Conservation (phyloP, 2,888 invertebrate species). For the Eumerus sabulonum region DNA sequence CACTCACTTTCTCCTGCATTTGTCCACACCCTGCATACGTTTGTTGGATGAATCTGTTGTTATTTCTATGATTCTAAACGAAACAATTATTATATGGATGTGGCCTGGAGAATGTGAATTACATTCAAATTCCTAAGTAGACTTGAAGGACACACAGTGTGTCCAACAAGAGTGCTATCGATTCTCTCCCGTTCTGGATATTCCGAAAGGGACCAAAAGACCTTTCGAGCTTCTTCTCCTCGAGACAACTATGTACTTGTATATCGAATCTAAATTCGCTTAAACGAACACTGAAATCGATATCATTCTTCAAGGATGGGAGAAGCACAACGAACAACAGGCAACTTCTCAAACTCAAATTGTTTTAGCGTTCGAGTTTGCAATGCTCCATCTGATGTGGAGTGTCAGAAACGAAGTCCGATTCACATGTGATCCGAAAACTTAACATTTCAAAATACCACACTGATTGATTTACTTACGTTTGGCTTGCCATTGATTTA, state of each 20-base stretch:
- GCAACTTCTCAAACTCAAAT: not conserved
- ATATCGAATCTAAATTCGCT: no score
- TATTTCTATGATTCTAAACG: not conserved
- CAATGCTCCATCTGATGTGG: not conserved
- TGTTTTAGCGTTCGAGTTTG: not conserved
- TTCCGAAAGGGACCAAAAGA: no score
- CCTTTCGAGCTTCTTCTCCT: no score
- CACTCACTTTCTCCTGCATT: no score
- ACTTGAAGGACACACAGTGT: conserved; percentile 7
- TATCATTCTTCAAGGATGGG: no score
- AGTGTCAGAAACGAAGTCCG: not conserved
- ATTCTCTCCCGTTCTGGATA: no score
- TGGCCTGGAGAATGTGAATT: not conserved
- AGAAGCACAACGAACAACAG: no score
- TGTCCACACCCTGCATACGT: no score
- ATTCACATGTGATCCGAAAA: conserved; percentile 1
- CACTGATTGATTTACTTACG: not conserved
- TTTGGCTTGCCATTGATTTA: not conserved
- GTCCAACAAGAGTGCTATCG: not conserved
- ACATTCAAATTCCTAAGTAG: not conserved
- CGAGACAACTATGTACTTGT: no score
- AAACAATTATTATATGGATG: not conserved
- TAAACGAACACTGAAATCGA: no score
- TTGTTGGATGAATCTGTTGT: not conserved
- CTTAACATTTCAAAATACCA: not conserved